Percentiles rank a stretch among this genome's conserved stretches.
Conservation (phyloP, 2,797 vertebrate genomes). For the Diceros bicornis region DNA sequence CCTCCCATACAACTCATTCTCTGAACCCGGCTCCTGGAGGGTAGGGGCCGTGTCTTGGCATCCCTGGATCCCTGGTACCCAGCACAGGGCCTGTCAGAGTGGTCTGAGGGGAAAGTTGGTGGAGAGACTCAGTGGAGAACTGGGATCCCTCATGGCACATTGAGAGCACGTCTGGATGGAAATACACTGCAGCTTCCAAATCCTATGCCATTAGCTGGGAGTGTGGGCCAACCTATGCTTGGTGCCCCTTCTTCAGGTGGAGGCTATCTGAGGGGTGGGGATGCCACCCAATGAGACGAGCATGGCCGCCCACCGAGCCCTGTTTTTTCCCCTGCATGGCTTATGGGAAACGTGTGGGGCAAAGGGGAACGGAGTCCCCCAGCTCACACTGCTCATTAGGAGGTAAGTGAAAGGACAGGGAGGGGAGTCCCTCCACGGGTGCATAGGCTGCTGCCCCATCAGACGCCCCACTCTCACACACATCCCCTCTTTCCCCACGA, state of each 20-base stretch:
- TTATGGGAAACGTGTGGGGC: background rate
- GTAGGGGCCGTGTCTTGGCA: background rate
- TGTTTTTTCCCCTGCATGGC: background rate
- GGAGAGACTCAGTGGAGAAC: background rate
- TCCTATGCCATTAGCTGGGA: background rate
- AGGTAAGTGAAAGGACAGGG: background rate
- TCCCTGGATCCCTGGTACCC: background rate
- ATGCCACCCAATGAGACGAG: background rate
- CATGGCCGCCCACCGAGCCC: background rate
- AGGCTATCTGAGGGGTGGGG: background rate
- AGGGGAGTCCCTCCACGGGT: background rate
- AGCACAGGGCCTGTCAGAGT: background rate
- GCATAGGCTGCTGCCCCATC: background rate
- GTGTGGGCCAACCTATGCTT: rapidly evolving
- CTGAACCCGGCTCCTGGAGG: background rate
- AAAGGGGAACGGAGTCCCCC: background rate
- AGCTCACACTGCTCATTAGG: background rate
- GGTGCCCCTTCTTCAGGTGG: background rate
- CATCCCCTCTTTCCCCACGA: background rate
- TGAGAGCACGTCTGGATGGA: background rate
- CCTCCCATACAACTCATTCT: background rate
- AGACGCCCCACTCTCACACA: background rate
- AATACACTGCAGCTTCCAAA: background rate
- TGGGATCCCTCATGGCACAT: background rate
- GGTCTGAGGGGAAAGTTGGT: background rate